Evolutionary conservation across 2,113 vertebrate species (phyloP), one percentile per base, ranked within the genome.

Genomic region (Nesogale talazaci): DNA sequence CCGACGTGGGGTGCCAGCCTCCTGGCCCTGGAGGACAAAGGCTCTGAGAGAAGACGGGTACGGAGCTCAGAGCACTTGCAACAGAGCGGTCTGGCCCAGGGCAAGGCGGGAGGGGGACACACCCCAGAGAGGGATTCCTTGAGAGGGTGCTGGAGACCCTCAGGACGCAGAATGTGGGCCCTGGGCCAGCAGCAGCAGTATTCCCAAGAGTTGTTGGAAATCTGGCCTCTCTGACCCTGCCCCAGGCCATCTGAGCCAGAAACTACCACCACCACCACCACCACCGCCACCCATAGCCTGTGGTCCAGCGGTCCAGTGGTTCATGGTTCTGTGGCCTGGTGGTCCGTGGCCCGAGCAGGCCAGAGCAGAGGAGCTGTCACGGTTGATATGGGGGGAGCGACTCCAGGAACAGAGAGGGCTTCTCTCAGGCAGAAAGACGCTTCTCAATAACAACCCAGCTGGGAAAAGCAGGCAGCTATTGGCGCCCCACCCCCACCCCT

Each of bases 51-150:
- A 56, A 77, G 59, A 42, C 40, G n/a, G 11, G 38, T 52, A 6
- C 9, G 46, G 22, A 0, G 38, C 20, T 70, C 80, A 36, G 74
- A 23, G 38, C 80, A 67, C 31, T 31, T 8, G 29, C 22, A 34
- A 31, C 4, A 25, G n/a, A 27, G 9, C 25, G 25, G 15, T 11
- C n/a, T 57, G 36, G 61, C 17, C 67, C 36, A 3, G 81, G 57
- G 9, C 9, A 23, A 42, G 52, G 63, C 8, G 14, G 0, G 0
- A 0, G 36, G 8, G 1, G 16, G 1, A 0, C 11, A 1, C 0
- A 0, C 78, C 36, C 20, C 3, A 0, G 2, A 74, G 17, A 89
- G 9, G 27, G 17, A 10, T 67, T 72, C 52, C 46, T 77, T 7
- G 59, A 78, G 72, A 72, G 56, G 23, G 38, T 2, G 25, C 82